phyloP scores from a whole-genome alignment of 2,113 vertebrate species.

The Octodon degus region DNA sequence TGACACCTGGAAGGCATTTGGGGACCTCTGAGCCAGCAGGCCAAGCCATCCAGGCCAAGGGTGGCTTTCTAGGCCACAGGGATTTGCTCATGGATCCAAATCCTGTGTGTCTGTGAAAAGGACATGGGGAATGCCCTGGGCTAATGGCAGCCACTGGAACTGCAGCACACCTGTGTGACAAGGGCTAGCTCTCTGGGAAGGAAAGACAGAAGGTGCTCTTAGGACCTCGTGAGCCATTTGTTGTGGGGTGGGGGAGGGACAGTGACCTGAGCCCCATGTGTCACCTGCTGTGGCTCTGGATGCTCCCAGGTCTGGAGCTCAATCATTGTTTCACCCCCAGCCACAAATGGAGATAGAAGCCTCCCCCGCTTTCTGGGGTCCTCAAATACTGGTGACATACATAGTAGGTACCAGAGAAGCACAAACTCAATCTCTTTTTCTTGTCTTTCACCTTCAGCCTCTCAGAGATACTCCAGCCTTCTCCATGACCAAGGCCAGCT shows the following conservation, averaged over 20 bases:
- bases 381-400: not conserved
- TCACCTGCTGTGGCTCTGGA: not conserved
- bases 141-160: not conserved
- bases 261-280: not conserved
- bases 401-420: not conserved
- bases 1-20: not conserved
- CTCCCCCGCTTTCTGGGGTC: not conserved
- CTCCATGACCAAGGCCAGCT: not conserved
- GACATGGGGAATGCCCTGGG: not conserved
- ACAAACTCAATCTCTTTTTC: not conserved
- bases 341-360: not conserved
- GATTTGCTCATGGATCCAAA: not conserved
- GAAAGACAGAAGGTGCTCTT: not conserved
- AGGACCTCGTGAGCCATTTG: not conserved
- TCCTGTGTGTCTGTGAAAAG: not conserved
- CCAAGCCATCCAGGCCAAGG: not conserved
- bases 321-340: not conserved
- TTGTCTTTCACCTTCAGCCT: not conserved
- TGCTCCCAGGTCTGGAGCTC: not conserved
- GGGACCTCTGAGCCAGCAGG: not conserved
- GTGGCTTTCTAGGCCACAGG: no score
- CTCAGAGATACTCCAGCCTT: not conserved
- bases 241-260: accelerated
- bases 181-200: not conserved
- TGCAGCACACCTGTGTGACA: not conserved